Base-by-base conservation (phyloP, 2,113 vertebrate genomes). In the Corynorhinus townsendii region DNA sequence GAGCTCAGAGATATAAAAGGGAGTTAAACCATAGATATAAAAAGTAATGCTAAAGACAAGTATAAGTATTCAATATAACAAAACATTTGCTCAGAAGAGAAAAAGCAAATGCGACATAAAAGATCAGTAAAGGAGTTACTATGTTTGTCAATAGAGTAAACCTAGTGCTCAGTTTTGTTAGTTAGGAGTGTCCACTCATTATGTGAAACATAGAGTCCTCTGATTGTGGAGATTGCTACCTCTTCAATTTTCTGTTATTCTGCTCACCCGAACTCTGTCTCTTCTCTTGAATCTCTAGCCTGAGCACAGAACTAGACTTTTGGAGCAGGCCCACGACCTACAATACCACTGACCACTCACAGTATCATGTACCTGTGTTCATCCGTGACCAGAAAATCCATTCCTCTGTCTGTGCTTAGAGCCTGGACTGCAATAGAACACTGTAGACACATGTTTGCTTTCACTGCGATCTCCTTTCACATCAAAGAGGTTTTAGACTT, bases 31-130 rank as follows among this genome's bases (percentile, higher is more conserved):
- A 24, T 43, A 86, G 59, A 69, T 26, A 30, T 7, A 69, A 47
- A 47, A 40, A 79, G 15, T 11, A 47, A 26, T 12, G 40, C 56
- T 73, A 59, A 79, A 30, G 28, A 69, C 4, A 26, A 45, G 30
- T 69, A 22, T 20, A 93, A 80, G 33, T 33, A 88, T 64, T 52
- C 45, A 87, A 59, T 43, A 83, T 62, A 40, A 62, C 20, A 56
- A 81, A 86, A 56, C 45, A 45, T 11, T 43, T 86, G 40, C 88
- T 89, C 73, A 49, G 43, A 76, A 91, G 22, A 66, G 19, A 75
- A 89, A 76, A 16, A 35, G 22, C 11, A 1, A 45, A 16, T 14
- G 38, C 3, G 69, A 45, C 28, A 30, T 10, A 68, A 28, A 77
- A 72, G 5, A 15, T 66, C 35, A 28, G 3, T 66, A 5, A 84